Base-by-base conservation (phyloP, 2,797 vertebrate genomes). In the Odontamblyopus rebecca region DNA sequence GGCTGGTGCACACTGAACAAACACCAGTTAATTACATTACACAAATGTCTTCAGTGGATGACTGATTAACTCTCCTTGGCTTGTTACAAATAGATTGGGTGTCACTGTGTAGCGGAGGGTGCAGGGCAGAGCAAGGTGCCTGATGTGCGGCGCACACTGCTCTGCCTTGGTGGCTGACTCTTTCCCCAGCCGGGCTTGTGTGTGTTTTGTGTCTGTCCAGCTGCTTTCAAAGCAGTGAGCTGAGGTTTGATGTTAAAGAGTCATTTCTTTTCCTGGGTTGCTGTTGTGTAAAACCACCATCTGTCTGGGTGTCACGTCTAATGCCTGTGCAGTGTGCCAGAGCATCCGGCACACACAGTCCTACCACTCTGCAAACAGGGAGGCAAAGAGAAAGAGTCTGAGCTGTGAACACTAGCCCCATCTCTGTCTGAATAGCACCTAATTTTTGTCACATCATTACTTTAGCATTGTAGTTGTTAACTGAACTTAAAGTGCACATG, bases 161-260 rank as follows among this genome's bases (percentile, higher is more conserved):
- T 78, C 61, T 74, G 65, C 78, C 78, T 69, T 68, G 56, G 64
- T 75, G 68, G 74, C 73, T 83, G 80, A 71, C 81, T 80, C 59
- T 66, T 64, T 78, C 77, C 80, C 71, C 72, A 73, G 73, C 76
- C 72, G 78, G 60, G 44, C 60, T 53, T 72, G 13, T 48, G 44
- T 48, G 12, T 71, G 79, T 88, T 87, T 81, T 85, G 76, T 81
- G 75, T 81, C 73, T 68, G 75, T 79, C 78, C 86, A 84, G 79
- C 88, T 88, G 82, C 62, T 82, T 87, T 89, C 81, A 86, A 86
- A 89, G 80, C 82, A 77, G 86, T 82, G 72, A 79, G 75, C 85
- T 82, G 77, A 87, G 79, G 81, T 89, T 89, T 85, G 84, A 87
- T 87, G 79, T 86, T 89, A 84, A 87, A 85, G 73, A 85, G 75